Percentiles rank a stretch among this genome's conserved stretches.
phyloP scores from a whole-genome alignment of 2,113 vertebrate species.

The Microcebus griseorufus region DNA sequence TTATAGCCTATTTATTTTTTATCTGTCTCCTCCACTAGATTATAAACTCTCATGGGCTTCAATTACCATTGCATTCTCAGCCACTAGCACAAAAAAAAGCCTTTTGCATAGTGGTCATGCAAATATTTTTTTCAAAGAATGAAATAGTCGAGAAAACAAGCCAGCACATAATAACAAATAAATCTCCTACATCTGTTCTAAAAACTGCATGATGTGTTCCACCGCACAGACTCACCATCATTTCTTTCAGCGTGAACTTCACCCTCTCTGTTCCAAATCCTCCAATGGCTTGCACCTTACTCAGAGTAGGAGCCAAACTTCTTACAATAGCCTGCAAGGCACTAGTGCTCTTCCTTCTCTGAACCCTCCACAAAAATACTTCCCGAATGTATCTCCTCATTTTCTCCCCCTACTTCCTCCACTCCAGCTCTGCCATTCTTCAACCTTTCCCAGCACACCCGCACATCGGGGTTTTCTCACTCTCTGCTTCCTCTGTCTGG shows the following conservation, averaged over 20 bases:
- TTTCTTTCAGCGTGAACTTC: background rate
- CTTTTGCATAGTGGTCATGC: too few relatives aligned
- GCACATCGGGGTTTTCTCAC: background rate
- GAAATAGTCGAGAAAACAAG: background rate
- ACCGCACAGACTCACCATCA: fast-evolving
- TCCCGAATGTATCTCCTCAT: fast-evolving
- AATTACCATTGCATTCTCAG: fast-evolving
- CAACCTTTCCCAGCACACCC: fast-evolving
- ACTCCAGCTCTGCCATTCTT: fast-evolving
- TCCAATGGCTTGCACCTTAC: background rate
- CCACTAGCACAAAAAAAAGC: fast-evolving
- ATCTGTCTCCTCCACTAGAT: background rate
- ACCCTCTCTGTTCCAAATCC: background rate
- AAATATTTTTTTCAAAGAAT: background rate
- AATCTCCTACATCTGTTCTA: background rate
- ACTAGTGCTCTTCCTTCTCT: fast-evolving
- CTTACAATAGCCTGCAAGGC: fast-evolving
- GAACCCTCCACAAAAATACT: fast-evolving
- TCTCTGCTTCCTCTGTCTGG: background rate
- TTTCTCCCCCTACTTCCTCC: background rate
- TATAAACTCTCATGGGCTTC: background rate
- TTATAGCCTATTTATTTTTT: background rate
- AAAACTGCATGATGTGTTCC: fast-evolving
- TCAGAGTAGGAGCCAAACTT: background rate
- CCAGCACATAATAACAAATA: background rate